These are phyloP conservation scores for Kryptolebias ocellatus DNA, from an alignment of 2,797 vertebrate species.

Conservation along the genomic window DNA sequence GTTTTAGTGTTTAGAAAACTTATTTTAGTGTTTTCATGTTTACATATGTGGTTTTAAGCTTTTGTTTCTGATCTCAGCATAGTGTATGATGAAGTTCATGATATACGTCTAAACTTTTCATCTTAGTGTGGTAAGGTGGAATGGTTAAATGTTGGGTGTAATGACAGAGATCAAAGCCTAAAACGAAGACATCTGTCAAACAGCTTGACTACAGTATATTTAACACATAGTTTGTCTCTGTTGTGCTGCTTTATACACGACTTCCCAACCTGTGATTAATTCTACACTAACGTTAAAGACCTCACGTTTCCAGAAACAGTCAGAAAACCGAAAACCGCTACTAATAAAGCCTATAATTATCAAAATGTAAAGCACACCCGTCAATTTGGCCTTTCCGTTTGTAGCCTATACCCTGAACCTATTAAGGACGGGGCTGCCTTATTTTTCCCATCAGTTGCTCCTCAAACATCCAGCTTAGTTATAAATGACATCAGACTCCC, in stretches of 20 bases:
- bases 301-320: conserved; percentile 59
- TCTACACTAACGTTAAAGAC: conserved; percentile 46
- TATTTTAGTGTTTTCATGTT: neutral
- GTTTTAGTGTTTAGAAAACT: neutral
- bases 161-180: conserved; percentile 59
- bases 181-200: conserved; percentile 71
- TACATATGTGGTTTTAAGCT: neutral
- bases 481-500: conserved; percentile 35
- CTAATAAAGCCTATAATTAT: conserved; percentile 71
- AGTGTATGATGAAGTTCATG: conserved; percentile 31
- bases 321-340: conserved; percentile 60
- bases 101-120: conserved; percentile 44
- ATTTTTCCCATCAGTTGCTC: conserved; percentile 45
- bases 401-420: conserved; percentile 50
- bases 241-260: conserved; percentile 40
- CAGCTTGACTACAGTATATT: conserved; percentile 61
- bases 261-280: conserved; percentile 73
- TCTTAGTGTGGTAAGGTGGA: conserved; percentile 50
- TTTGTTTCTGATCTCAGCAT: neutral
- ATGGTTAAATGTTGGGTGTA: conserved; percentile 54
- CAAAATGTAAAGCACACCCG: conserved; percentile 62
- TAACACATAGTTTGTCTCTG: conserved; percentile 35
- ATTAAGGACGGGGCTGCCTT: conserved; percentile 53
- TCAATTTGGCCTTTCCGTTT: conserved; percentile 62
- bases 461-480: conserved; percentile 29